These are phyloP conservation scores for Cyprinella venusta DNA, from an alignment of 2,797 vertebrate species.

Conservation along the genomic window DNA sequence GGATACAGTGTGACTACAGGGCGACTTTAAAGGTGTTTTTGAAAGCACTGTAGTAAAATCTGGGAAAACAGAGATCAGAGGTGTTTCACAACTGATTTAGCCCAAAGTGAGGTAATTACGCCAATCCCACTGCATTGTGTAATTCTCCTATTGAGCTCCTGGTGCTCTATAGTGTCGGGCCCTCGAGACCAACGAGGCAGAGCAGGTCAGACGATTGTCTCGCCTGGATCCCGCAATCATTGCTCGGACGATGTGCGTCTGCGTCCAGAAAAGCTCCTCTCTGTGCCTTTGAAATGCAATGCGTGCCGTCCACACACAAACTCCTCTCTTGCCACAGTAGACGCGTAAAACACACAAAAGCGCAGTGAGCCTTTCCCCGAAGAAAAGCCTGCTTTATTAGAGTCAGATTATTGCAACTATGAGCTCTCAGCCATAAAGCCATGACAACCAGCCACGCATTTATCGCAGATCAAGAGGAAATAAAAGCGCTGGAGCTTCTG, in stretches of 20 bases:
- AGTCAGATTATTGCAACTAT: constrained; percentile 70
- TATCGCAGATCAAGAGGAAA: constrained; percentile 62
- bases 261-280: constrained; percentile 67
- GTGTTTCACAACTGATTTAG: constrained; percentile 84
- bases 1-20: too few species aligned
- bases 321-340: constrained; percentile 46
- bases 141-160: constrained; percentile 86
- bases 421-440: constrained; percentile 65
- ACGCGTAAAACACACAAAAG: constrained; percentile 58
- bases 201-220: constrained; percentile 78
- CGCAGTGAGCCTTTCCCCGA: constrained; percentile 60
- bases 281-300: constrained; percentile 70
- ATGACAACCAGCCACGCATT: constrained; percentile 71
- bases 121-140: constrained; percentile 77
- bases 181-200: constrained; percentile 76
- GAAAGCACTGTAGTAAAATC: too few species aligned
- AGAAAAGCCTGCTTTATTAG: constrained; percentile 65
- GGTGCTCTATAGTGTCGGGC: constrained; percentile 77
- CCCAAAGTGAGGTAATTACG: constrained; percentile 75
- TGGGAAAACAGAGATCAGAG: constrained; percentile 30
- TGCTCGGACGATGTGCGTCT: constrained; percentile 78
- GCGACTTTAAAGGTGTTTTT: too few species aligned
- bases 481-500: constrained; percentile 55
- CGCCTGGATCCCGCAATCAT: constrained; percentile 74
- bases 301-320: constrained; percentile 61